Percentiles rank a stretch among this genome's conserved stretches.
phyloP scores from a whole-genome alignment of 2,113 vertebrate species.

The Sapayoa aenigma region DNA sequence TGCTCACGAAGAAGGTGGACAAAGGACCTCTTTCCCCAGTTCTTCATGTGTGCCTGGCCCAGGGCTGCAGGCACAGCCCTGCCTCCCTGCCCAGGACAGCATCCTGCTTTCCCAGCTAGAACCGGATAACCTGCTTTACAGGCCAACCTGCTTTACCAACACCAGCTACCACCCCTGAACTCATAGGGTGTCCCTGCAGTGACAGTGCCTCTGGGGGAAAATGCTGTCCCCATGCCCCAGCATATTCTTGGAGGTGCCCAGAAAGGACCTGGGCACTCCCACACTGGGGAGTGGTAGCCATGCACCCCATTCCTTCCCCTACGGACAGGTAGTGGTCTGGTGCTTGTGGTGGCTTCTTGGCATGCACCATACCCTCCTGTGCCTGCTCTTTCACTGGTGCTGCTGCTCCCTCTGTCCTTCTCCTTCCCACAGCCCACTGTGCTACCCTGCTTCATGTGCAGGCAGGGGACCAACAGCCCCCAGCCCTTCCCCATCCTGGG shows the following conservation, averaged over 20 bases:
- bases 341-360: neutral
- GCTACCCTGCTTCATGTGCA: neutral
- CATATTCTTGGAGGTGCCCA: too few relatives aligned
- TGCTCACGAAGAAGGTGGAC: neutral
- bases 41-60: neutral
- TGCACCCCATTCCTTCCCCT: neutral
- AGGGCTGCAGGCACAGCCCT: neutral
- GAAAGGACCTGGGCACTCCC: neutral
- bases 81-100: neutral
- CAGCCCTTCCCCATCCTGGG: neutral
- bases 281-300: fast-evolving
- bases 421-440: neutral
- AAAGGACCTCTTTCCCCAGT: neutral
- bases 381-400: neutral
- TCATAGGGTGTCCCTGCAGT: neutral
- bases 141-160: neutral
- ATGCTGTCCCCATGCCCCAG: neutral
- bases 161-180: neutral
- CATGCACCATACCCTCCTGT: neutral
- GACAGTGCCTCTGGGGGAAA: neutral
- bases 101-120: neutral
- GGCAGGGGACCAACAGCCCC: neutral
- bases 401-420: neutral
- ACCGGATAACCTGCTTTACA: neutral
- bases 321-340: neutral